Percentiles rank a stretch among this genome's conserved stretches.
Evolutionary conservation across 2,797 vertebrate species (phyloP).

Genomic region (Echiichthys vipera): DNA sequence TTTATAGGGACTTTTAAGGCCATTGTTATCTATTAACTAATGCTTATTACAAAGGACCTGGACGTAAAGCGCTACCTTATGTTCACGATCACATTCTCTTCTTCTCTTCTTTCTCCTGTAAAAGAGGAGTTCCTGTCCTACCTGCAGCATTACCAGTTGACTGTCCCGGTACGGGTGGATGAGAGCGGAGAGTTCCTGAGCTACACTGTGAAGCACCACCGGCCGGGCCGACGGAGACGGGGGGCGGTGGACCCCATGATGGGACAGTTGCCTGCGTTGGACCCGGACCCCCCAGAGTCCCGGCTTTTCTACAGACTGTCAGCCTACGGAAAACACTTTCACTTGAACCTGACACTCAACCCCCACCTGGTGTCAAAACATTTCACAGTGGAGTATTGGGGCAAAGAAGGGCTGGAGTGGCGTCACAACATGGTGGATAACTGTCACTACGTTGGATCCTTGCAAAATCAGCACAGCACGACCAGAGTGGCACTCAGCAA

Average conservation of each 20-base stretch:
- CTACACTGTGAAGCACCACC: slow-evolving; percentile 97
- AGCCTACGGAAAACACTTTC: slow-evolving; percentile 98
- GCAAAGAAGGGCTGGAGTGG: slow-evolving; percentile 92
- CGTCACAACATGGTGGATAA: slow-evolving; percentile 92
- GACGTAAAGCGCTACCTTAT: too few species aligned
- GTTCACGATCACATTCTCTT: background rate
- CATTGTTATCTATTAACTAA: too few species aligned
- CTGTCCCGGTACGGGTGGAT: slow-evolving; percentile 94
- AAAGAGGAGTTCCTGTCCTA: slow-evolving; percentile 99
- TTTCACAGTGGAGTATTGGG: slow-evolving; percentile 98
- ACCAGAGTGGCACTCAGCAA: slow-evolving; percentile 97
- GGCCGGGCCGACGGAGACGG: slow-evolving; percentile 91
- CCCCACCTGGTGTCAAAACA: slow-evolving; percentile 95
- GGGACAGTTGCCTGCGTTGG: slow-evolving; percentile 53
- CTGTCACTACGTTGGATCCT: slow-evolving; percentile 97
- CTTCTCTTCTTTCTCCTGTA: slow-evolving; percentile 68
- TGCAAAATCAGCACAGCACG: slow-evolving; percentile 91
- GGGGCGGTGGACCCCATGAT: slow-evolving; percentile 72
- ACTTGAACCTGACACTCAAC: slow-evolving; percentile 96
- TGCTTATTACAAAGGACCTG: too few species aligned
- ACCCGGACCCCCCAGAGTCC: slow-evolving; percentile 87
- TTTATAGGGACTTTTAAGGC: too few species aligned
- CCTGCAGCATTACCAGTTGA: slow-evolving; percentile 98
- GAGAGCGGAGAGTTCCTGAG: slow-evolving; percentile 96
- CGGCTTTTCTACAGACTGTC: slow-evolving; percentile 97